Conservation (phyloP, 1,140 invertebrate genomes). For the Drosophila ohnishii region DNA sequence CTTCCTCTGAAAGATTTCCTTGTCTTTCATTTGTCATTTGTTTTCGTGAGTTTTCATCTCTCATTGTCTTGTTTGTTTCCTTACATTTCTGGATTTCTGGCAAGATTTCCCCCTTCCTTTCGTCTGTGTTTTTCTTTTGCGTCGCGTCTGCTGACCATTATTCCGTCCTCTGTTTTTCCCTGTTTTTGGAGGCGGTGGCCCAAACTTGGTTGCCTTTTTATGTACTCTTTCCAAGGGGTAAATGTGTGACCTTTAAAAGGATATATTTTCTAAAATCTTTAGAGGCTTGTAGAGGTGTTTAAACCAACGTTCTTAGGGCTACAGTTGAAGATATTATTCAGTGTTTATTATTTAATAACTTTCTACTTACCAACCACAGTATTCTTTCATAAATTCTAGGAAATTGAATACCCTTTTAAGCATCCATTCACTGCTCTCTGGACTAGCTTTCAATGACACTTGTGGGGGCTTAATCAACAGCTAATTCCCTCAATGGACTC, state of each 20-base stretch:
- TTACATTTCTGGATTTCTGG: background rate
- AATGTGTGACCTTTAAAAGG: background rate
- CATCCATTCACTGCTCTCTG: background rate
- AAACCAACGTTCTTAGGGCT: background rate
- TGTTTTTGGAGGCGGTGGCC: background rate
- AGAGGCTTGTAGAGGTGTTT: background rate
- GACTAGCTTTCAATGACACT: background rate
- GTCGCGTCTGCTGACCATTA: constrained; percentile 28
- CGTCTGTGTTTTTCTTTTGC: constrained; percentile 28
- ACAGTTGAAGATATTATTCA: too few species aligned
- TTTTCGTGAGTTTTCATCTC: constrained; percentile 7
- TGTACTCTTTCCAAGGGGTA: constrained; percentile 1
- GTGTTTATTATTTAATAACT: background rate
- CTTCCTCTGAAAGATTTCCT: constrained; percentile 13
- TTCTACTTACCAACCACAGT: background rate
- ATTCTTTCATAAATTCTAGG: background rate
- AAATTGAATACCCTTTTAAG: background rate
- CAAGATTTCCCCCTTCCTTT: background rate
- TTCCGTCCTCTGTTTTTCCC: background rate
- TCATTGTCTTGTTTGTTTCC: constrained; percentile 8
- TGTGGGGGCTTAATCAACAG: background rate
- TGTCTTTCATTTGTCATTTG: constrained; percentile 40
- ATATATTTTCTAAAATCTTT: background rate
- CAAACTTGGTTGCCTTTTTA: constrained; percentile 22
- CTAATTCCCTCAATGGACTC: background rate